phyloP scores from a whole-genome alignment of 2,888 invertebrate genomes.

The Acleris holmiana region DNA sequence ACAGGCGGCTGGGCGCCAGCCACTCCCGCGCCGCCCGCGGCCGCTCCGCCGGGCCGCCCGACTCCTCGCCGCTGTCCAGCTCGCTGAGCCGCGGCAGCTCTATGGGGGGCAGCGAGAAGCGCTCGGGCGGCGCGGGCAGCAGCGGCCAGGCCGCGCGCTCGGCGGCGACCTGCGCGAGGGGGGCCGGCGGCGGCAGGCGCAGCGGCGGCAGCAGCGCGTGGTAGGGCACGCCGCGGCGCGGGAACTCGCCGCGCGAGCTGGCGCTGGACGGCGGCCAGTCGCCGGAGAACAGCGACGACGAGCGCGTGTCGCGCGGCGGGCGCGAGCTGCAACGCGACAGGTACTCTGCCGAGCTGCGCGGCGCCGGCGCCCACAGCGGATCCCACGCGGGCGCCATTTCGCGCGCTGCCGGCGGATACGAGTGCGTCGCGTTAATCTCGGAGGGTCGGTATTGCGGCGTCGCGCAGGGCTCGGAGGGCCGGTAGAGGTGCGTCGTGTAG shows the following conservation, averaged over 20 bases:
- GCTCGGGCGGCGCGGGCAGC: slow-evolving; percentile 42
- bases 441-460: too few species aligned
- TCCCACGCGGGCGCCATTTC: slow-evolving; percentile 49
- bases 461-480: slow-evolving; percentile 36
- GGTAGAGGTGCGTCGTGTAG: slow-evolving; percentile 46
- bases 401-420: slow-evolving; percentile 47
- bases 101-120: slow-evolving; percentile 51
- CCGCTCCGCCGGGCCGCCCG: slow-evolving; percentile 39
- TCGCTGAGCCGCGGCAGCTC: slow-evolving; percentile 53
- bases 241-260: slow-evolving; percentile 49
- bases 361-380: slow-evolving; percentile 28
- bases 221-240: slow-evolving; percentile 57
- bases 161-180: slow-evolving; percentile 47
- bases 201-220: slow-evolving; percentile 67
- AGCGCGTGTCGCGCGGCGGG: slow-evolving; percentile 49
- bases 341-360: slow-evolving; percentile 47
- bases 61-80: slow-evolving; percentile 56
- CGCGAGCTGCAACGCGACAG: slow-evolving; percentile 29
- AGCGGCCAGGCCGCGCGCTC: slow-evolving; percentile 51
- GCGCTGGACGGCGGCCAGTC: slow-evolving; percentile 64
- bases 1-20: slow-evolving; percentile 29
- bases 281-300: slow-evolving; percentile 62
- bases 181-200: slow-evolving; percentile 56
- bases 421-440: slow-evolving; percentile 45
- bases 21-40: slow-evolving; percentile 35